phyloP scores from a whole-genome alignment of 1,140 invertebrate species.

The Harlomillsia oculata region DNA sequence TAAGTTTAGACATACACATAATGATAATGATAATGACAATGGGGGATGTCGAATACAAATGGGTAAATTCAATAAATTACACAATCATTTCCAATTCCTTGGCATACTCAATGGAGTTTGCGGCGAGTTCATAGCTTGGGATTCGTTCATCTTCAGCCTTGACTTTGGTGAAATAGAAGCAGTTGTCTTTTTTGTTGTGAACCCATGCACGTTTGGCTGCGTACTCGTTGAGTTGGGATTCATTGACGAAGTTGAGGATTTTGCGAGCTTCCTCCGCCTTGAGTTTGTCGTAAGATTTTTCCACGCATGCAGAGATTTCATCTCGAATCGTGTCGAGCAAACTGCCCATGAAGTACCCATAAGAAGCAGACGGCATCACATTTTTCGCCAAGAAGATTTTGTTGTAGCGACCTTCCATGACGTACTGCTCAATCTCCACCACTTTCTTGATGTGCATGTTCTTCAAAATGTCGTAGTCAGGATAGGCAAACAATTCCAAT shows the following conservation, averaged over 20 bases:
- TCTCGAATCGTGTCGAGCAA: slow-evolving; percentile 87
- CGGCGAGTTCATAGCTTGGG: slow-evolving; percentile 76
- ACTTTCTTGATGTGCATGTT: slow-evolving; percentile 94
- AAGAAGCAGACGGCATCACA: slow-evolving; percentile 91
- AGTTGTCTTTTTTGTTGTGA: slow-evolving; percentile 49
- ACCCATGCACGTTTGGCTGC: slow-evolving; percentile 31
- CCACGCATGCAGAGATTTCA: slow-evolving; percentile 92
- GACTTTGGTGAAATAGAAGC: slow-evolving; percentile 67
- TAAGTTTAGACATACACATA: too few relatives aligned
- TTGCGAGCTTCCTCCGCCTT: slow-evolving; percentile 74
- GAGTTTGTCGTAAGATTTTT: slow-evolving; percentile 89
- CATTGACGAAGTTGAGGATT: slow-evolving; percentile 74
- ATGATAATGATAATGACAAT: too few relatives aligned
- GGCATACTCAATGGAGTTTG: slow-evolving; percentile 93
- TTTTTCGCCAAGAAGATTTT: slow-evolving; percentile 81
- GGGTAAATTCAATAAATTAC: too few relatives aligned
- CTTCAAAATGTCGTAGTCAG: slow-evolving; percentile 55
- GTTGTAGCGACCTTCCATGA: slow-evolving; percentile 99
- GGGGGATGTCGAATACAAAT: too few relatives aligned
- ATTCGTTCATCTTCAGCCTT: slow-evolving; percentile 70
- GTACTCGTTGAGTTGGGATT: slow-evolving; percentile 36
- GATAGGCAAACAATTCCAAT: slow-evolving; percentile 83
- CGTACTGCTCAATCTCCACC: slow-evolving; percentile 89
- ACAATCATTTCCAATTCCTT: slow-evolving; percentile 99
- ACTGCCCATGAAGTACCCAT: slow-evolving; percentile 96